Evolutionary conservation across 1,140 invertebrate genomes (phyloP), one percentile per base, ranked within the genome.

Genomic region (Maniola jurtina): DNA sequence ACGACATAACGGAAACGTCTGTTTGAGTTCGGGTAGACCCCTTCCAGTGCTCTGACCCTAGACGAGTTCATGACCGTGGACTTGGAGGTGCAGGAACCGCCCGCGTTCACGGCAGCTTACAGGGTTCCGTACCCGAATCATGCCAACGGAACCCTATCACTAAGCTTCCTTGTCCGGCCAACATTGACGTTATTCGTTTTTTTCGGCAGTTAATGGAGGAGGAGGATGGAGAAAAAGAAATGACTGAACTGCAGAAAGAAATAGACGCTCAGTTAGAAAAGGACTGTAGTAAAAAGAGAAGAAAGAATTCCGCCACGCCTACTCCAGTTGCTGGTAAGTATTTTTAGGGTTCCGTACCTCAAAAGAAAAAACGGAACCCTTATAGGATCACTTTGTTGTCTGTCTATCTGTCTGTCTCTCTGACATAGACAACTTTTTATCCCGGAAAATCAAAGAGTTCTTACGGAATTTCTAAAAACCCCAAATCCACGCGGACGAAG

Each of bases 1-100:
- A 95, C 96, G 0, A 99, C 98, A 0, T 89, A 99, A 13, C 93
- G 96, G 48, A 99, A 99, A 92, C 94, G 97, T 63, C 91, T 99
- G 11, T 93, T 96, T 11, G 99, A 99, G 91, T 99, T 99, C 90
- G 96, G 97, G 1, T 97, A 98, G 52, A 99, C 98, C 0, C 97
- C 98, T 0, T 98, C 97, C 0, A 96, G 96, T 80, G 92, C 93
- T 0, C 90, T 99, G 33, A 99, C 98, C 0, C 91, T 99, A 7
- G 98, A 99, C 70, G 98, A 99, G 91, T 99, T 99, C 83, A 97
- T 99, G 95, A 96, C 94, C 0, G 96, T 99, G 6, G 98, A 99
- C 89, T 92, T 99, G 59, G 98, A 99, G 84, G 97, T 99, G 80
- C 96, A 98, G 82, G 98, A 99, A 91, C 98, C 98, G 34, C 98